Conservation (phyloP, 2,113 vertebrate species). For the Grammomys dolichurus region DNA sequence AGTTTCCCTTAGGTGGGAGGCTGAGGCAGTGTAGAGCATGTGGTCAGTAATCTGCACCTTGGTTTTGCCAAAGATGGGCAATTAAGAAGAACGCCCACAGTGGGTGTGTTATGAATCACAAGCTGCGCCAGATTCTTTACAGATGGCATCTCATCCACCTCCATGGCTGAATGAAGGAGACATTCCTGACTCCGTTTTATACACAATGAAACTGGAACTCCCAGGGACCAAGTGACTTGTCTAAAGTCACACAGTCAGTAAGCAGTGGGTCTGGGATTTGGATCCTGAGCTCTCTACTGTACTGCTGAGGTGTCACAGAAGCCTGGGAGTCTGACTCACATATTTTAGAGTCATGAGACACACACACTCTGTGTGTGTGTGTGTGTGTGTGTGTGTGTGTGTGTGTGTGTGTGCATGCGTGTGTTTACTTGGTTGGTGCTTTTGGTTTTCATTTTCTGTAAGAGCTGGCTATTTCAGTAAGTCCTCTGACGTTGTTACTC, state of each 20-base stretch:
- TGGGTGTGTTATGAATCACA: neutral
- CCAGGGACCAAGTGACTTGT: neutral
- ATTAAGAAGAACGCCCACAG: neutral
- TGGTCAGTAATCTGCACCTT: neutral
- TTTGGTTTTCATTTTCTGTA: neutral
- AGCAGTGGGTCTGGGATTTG: neutral
- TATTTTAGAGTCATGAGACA: neutral
- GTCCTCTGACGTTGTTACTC: neutral
- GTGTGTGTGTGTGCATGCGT: neutral
- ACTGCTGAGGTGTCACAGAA: neutral
- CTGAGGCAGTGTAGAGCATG: accelerated
- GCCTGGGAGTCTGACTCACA: neutral
- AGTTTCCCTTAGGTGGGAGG: neutral
- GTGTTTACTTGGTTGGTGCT: neutral
- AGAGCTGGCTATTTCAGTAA: neutral
- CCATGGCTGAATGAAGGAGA: neutral
- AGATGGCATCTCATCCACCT: neutral
- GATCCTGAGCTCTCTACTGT: neutral
- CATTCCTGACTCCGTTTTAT: neutral
- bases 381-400: neutral
- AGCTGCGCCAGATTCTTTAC: neutral
- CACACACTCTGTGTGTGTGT: neutral
- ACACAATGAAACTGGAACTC: neutral
- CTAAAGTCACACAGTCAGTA: accelerated
- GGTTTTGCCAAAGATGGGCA: neutral